Conservation (phyloP, 92 coral and sea anemone genomes). For the Chrysogorgia sp. region DNA sequence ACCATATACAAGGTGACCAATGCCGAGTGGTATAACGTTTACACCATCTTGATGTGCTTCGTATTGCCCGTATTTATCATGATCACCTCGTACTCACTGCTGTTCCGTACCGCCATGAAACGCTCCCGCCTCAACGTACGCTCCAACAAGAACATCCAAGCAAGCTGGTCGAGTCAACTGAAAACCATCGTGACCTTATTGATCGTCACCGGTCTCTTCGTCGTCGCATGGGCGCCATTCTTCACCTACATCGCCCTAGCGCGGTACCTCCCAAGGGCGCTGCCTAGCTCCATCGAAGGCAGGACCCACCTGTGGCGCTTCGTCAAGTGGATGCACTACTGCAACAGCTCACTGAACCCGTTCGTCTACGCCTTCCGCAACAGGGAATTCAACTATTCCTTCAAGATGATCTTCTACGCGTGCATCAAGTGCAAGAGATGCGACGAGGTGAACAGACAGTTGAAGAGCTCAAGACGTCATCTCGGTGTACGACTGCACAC, state of each 20-base stretch:
- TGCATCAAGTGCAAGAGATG: too few relatives aligned
- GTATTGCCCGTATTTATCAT: slow-evolving; percentile 69
- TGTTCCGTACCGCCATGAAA: slow-evolving; percentile 48
- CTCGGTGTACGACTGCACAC: slow-evolving; percentile 10
- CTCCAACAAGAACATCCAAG: background rate
- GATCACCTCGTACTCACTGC: slow-evolving; percentile 61
- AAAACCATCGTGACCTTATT: slow-evolving; percentile 61
- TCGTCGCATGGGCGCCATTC: slow-evolving; percentile 82
- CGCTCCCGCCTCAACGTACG: background rate
- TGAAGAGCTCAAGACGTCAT: slow-evolving; percentile 11
- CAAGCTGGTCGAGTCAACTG: background rate
- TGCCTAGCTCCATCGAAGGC: slow-evolving; percentile 38
- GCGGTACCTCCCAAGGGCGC: slow-evolving; percentile 51
- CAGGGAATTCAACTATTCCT: slow-evolving; percentile 66
- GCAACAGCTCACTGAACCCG: slow-evolving; percentile 77
- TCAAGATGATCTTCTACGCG: slow-evolving; percentile 45
- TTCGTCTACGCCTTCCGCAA: slow-evolving; percentile 86
- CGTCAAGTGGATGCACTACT: slow-evolving; percentile 86
- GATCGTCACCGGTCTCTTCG: slow-evolving; percentile 73
- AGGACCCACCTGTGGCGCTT: slow-evolving; percentile 61
- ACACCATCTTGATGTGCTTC: slow-evolving; percentile 63
- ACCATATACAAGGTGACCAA: too few relatives aligned
- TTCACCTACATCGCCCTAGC: slow-evolving; percentile 68
- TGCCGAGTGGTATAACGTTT: slow-evolving; percentile 45
- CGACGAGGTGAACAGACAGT: too few relatives aligned